Evolutionary conservation across 2,888 invertebrate species (phyloP).

Genomic region (Lacanobia wlatinum): DNA sequence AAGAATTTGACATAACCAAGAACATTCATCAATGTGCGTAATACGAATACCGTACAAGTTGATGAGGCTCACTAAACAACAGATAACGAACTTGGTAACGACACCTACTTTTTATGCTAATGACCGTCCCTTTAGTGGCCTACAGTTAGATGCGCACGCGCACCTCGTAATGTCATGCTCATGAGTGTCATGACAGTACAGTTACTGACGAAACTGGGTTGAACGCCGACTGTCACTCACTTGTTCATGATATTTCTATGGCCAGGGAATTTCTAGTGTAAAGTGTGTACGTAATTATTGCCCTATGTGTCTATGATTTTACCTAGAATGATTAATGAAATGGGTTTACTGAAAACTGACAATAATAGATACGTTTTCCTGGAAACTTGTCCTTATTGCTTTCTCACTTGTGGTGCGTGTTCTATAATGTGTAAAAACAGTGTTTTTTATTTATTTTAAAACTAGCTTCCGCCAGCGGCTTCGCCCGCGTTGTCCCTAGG

Average conservation of each 20-base stretch:
- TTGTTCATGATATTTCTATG: slow-evolving; percentile 16
- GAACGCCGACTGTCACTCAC: slow-evolving; percentile 44
- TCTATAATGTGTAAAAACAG: no score
- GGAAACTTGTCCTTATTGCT: neutral
- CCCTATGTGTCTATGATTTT: neutral
- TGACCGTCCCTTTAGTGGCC: slow-evolving; percentile 64
- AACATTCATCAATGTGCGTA: neutral
- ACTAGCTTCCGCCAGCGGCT: no score
- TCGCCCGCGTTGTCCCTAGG: no score
- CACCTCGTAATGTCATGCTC: slow-evolving; percentile 56
- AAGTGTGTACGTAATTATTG: neutral
- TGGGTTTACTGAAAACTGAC: slow-evolving; percentile 32
- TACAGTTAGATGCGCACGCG: slow-evolving; percentile 66
- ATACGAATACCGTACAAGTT: slow-evolving; percentile 6
- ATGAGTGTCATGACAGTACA: slow-evolving; percentile 51
- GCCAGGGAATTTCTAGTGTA: slow-evolving; percentile 7
- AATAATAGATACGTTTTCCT: slow-evolving; percentile 4
- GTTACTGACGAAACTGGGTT: slow-evolving; percentile 66
- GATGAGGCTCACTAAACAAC: slow-evolving; percentile 35
- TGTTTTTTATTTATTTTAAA: no score
- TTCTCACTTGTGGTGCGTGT: neutral
- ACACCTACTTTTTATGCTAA: slow-evolving; percentile 71
- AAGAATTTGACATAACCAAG: no score
- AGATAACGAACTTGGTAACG: slow-evolving; percentile 52
- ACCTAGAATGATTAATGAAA: slow-evolving; percentile 13